These are phyloP conservation scores for Myioborus miniatus DNA, from an alignment of 2,797 vertebrate species.

Conservation along the genomic window DNA sequence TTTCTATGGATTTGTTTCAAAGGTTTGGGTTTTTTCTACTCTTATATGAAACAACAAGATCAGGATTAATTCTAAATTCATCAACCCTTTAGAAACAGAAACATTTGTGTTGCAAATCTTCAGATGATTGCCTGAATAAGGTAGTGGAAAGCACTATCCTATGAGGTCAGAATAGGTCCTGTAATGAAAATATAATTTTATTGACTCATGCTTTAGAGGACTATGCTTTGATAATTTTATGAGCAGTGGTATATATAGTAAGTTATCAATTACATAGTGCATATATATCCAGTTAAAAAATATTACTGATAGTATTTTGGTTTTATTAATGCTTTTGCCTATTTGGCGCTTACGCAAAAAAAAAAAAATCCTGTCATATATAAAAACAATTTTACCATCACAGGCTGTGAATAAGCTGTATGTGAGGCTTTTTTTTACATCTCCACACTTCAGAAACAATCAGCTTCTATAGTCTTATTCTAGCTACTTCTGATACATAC, in stretches of 20 bases:
- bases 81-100: not conserved
- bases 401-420: fast-evolving
- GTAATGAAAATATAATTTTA: not conserved
- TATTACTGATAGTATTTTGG: not conserved
- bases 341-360: not conserved
- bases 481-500: not conserved
- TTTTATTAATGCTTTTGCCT: not conserved
- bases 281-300: not conserved
- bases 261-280: not conserved
- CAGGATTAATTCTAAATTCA: not conserved
- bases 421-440: not conserved
- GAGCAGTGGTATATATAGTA: not conserved
- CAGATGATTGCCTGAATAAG: not conserved
- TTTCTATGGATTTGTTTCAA: not conserved
- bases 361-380: not conserved
- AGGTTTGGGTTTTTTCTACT: not conserved
- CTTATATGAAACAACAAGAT: not conserved
- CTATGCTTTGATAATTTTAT: not conserved
- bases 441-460: not conserved
- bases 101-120: not conserved
- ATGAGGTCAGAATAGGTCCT: not conserved
- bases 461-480: not conserved
- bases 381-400: not conserved
- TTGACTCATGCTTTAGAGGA: not conserved
- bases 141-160: not conserved